Evolutionary conservation across 1,140 invertebrate species (phyloP).

Genomic region (Scaptomyza hsui): DNA sequence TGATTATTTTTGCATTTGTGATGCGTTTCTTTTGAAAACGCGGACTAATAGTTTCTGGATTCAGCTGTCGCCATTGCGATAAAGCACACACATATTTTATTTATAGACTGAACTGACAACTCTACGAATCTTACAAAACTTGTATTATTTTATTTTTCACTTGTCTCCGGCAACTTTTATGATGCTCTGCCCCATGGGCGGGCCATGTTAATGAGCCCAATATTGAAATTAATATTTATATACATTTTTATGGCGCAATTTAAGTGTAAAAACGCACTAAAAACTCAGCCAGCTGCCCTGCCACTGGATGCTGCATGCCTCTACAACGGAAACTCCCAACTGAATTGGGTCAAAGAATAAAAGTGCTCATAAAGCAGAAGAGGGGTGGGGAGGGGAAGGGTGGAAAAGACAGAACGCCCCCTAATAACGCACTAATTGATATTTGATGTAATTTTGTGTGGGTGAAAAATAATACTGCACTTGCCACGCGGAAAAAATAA

Average conservation of each 20-base stretch:
- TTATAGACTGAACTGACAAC: constrained; percentile 58
- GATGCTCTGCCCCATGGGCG: constrained; percentile 46
- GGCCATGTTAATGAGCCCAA: constrained; percentile 68
- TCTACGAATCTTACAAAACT: constrained; percentile 28
- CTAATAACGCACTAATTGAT: constrained; percentile 67
- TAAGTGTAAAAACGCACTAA: constrained; percentile 60
- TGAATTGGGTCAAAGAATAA: constrained; percentile 61
- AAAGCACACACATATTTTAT: constrained; percentile 52
- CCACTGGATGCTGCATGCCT: constrained; percentile 4
- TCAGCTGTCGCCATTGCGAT: constrained; percentile 19
- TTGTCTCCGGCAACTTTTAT: constrained; percentile 29
- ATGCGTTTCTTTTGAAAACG: constrained; percentile 59
- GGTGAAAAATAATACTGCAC: constrained; percentile 24
- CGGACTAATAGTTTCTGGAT: constrained; percentile 37
- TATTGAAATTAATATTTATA: constrained; percentile 71
- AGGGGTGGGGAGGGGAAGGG: neutral
- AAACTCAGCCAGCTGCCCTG: constrained; percentile 51
- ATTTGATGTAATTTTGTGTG: constrained; percentile 64
- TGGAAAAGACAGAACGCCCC: constrained; percentile 8
- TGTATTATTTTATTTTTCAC: neutral
- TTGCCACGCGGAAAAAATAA: constrained; percentile 7
- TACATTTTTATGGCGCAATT: constrained; percentile 69
- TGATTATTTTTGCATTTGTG: constrained; percentile 80
- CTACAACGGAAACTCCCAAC: constrained; percentile 12
- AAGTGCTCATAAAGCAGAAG: constrained; percentile 53